Evolutionary conservation across 1,140 invertebrate species (phyloP).

Genomic region (Hydropsyche tenuis): DNA sequence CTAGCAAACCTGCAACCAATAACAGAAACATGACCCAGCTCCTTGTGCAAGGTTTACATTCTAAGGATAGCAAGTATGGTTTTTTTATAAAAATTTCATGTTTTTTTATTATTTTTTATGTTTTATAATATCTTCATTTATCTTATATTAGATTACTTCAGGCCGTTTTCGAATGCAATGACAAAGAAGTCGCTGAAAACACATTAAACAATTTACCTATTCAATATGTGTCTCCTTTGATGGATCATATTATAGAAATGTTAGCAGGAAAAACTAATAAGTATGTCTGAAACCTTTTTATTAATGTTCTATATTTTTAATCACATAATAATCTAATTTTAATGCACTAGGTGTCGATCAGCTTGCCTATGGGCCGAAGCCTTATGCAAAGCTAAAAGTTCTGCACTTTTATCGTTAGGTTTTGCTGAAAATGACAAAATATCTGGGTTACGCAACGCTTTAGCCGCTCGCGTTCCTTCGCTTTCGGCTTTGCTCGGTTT

Average conservation of each 20-base stretch:
- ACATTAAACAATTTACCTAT: constrained; percentile 55
- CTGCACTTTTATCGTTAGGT: constrained; percentile 36
- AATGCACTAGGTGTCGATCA: constrained; percentile 41
- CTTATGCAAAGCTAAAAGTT: constrained; percentile 39
- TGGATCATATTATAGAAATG: constrained; percentile 56
- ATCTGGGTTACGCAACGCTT: constrained; percentile 15
- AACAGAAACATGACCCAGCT: constrained; percentile 74
- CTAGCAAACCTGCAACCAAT: constrained; percentile 52
- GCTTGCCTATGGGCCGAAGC: constrained; percentile 46
- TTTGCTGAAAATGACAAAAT: constrained; percentile 2
- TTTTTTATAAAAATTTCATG: constrained; percentile 1
- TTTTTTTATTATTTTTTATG: not conserved
- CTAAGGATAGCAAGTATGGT: constrained; percentile 70
- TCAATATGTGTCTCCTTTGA: constrained; percentile 53
- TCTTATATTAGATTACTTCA: constrained; percentile 54
- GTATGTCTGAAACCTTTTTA: constrained; percentile 53
- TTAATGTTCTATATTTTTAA: constrained; percentile 9
- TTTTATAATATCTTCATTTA: not conserved
- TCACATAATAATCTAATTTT: constrained; percentile 6
- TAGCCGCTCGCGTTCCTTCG: constrained; percentile 53
- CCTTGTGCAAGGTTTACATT: constrained; percentile 78
- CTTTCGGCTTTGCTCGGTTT: constrained; percentile 58
- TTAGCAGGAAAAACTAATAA: constrained; percentile 56
- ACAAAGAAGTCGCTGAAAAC: constrained; percentile 52
- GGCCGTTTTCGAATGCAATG: constrained; percentile 57